Evolutionary conservation across 2,888 invertebrate species (phyloP), one percentile per base, ranked within the genome.

Genomic region (Xylophagus ater): DNA sequence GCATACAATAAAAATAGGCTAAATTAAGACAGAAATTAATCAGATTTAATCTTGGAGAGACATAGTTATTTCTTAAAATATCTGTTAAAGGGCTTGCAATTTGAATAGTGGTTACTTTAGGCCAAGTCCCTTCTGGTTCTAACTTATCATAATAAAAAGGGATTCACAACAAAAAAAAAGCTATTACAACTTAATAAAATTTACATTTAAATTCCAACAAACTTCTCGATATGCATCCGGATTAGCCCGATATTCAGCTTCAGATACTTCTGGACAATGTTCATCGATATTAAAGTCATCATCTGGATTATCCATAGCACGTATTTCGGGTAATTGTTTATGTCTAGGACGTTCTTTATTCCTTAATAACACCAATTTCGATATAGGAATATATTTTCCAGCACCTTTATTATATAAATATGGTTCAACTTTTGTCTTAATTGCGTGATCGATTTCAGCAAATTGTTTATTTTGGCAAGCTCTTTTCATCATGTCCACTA

Each of bases 331-430:
- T 26, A 88, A 58, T 73, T 85, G 71, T 66, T 84, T 86, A 51
- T 86, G 79, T 41, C 82, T 70, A 0, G 81, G 72, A 28, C 92
- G 70, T 52, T 92, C 90, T 57, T 84, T 85, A 59, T 92, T 93
- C 48, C 94, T 69, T 37, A 85, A 65, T 38, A 92, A 69, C 3
- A 96, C 90, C 39, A 97, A 65, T 56, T 90, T 86, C 0, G 86
- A 80, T 50, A 94, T 81, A 0, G 92, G 89, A 52, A 96, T 81
- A 63, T 88, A 82, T 41, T 85, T 81, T 0, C 97, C 96, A 51
- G 79, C 78, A 3, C 97, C 97, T 56, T 81, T 85, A 59, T 94
- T 92, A 64, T 96, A 96, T 15, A 97, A 67, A 62, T 89, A 93
- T 1, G 88, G 89, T 52, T 86, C 84, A 10, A 93, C 87, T 49